phyloP scores from a whole-genome alignment of 2,888 invertebrate species.

The Melieria omissa region DNA sequence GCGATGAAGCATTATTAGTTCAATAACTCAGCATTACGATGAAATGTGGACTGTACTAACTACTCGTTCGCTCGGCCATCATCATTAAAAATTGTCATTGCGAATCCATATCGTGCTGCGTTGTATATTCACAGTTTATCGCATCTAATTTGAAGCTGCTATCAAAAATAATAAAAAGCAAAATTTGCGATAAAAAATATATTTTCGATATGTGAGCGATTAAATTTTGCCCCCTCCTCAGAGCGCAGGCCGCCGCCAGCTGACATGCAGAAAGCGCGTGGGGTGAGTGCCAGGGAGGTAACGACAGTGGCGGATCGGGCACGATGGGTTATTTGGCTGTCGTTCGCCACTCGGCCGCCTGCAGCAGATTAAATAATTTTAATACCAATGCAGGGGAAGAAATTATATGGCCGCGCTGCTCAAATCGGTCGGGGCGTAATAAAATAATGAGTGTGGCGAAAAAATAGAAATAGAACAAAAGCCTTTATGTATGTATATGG shows the following conservation, averaged over 20 bases:
- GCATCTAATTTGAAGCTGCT: constrained; percentile 36
- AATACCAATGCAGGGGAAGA: constrained; percentile 48
- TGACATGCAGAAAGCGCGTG: neutral
- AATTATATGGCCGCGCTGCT: constrained; percentile 13
- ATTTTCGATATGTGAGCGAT: constrained; percentile 54
- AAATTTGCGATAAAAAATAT: constrained; percentile 57
- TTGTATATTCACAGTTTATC: constrained; percentile 27
- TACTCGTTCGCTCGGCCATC: neutral
- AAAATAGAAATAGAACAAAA: constrained; percentile 5
- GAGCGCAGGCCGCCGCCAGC: neutral
- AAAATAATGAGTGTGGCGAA: constrained; percentile 1
- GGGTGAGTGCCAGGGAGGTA: neutral
- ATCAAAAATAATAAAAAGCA: constrained; percentile 41
- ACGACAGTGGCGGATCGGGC: too few species aligned
- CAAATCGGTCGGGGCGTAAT: constrained; percentile 1
- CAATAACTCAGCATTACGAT: neutral
- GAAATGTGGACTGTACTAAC: constrained; percentile 19
- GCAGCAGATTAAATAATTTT: constrained; percentile 59
- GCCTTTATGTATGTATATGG: neutral
- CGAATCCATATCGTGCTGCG: neutral
- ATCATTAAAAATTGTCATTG: constrained; percentile 35
- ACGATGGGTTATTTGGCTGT: neutral
- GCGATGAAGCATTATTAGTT: neutral
- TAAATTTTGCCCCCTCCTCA: constrained; percentile 6
- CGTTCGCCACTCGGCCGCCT: neutral